Base-by-base conservation (phyloP, 1,140 invertebrate genomes). In the Cherax destructor region DNA sequence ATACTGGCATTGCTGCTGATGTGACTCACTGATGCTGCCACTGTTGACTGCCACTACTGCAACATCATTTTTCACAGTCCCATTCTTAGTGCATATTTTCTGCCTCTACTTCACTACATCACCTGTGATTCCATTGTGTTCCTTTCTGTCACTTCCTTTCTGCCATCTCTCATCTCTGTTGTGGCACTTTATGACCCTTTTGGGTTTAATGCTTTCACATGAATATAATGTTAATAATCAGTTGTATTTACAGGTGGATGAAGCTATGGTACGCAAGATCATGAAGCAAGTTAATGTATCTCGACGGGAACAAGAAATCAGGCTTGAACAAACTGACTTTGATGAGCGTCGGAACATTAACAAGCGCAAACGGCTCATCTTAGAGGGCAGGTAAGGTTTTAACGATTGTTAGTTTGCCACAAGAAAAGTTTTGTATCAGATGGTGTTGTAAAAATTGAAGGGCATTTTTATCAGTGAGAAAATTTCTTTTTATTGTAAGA, bases 211-310 rank as follows among this genome's bases (percentile, higher is more conserved):
- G 30, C 6, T 56, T 56, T 56, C 52, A 56, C 52, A 10, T 56
- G 52, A 13, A 56, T 10, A 56, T 56, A 56, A 0, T 10, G 52
- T 9, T 10, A 56, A 56, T 56, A 56, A 56, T 6, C 3, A 4
- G 6, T 56, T 41, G 7, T 21, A 5, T 65, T 11, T 52, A 52
- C 92, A 92, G 91, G 56, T 86, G 65, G 92, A 92, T 69, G 97
- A 98, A 93, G 96, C 96, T 92, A 96, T 98, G 95, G 97, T 98
- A 1, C 95, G 96, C 41, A 97, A 96, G 92, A 98, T 99, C 92
- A 97, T 99, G 88, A 97, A 97, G 9, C 97, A 99, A 95, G 97
- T 99, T 21, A 97, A 97, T 91, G 97, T 99, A 0, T 97, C 98
- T 0, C 97, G 97, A 93, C 95, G 98, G 80, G 98, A 99, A 94